Evolutionary conservation across 2,113 vertebrate species (phyloP), one percentile per base, ranked within the genome.

Genomic region (Trematomus loennbergii): DNA sequence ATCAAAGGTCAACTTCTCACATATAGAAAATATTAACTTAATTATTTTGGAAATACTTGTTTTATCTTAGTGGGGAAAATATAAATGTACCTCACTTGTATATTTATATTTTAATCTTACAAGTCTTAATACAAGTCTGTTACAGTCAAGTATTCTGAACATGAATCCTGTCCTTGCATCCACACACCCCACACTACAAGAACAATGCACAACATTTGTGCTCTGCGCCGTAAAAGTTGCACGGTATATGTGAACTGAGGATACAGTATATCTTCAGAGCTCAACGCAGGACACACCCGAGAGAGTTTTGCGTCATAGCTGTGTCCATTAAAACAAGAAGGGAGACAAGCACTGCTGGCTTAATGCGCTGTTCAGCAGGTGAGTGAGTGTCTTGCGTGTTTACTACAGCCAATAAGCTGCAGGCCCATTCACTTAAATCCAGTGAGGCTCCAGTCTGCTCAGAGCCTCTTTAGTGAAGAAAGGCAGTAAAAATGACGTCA

Each of bases 351-450:
- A 15, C 12, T 48, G 54, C 60, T 52, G 64, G 59, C 59, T 65
- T 69, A 74, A 78, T 75, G 72, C 9, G 9, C 40, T 8, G 40
- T 64, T 57, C 77, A 84, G 70, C 63, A 78, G 79, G 82, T 87
- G 80, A 90, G 81, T 82, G 76, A 81, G 78, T 61, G 55, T 58
- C 57, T 78, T 62, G 74, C 75, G 11, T 81, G 79, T 82, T 85
- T 83, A 78, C 73, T 78, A 58, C 79, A 75, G 78, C 78, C 80
- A 75, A 79, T 78, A 70, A 82, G 86, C 79, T 82, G 75, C 80
- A 72, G 75, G 46, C 50, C 72, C 63, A 52, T 60, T 78, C 72
- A 48, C 74, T 63, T 76, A 74, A 82, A 84, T 79, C 75, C 78
- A 77, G 43, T 8, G 9, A 81, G 55, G 58, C 61, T 79, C 57